These are phyloP conservation scores for Pantherophis alleghaniensis DNA, from an alignment of 2,797 vertebrate genomes.

Conservation along the genomic window DNA sequence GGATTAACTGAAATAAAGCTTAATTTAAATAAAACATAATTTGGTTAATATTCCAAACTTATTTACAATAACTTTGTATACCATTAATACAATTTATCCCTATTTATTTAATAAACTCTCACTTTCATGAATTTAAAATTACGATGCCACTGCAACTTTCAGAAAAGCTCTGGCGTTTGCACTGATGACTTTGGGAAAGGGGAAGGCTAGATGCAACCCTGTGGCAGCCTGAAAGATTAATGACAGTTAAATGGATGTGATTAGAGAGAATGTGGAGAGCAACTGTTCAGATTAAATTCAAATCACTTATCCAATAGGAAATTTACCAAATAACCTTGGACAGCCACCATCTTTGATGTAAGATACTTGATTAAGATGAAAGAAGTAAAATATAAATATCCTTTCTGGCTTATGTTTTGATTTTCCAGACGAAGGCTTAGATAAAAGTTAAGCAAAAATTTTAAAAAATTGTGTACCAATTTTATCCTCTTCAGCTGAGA, in stretches of 20 bases:
- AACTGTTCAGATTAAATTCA: not conserved
- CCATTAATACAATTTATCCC: not conserved
- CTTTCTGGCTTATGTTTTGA: not conserved
- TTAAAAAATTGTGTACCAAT: not conserved
- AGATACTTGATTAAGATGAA: not conserved
- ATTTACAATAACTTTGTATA: not conserved
- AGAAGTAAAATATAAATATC: not conserved
- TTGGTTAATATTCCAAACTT: not conserved
- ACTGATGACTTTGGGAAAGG: not conserved
- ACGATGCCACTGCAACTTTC: not conserved
- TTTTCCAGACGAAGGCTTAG: not conserved
- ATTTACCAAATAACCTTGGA: not conserved
- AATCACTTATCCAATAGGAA: not conserved
- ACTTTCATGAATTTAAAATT: not conserved
- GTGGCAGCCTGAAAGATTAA: not conserved
- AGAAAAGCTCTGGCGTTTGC: not conserved
- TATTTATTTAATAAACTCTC: not conserved
- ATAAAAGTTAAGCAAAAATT: not conserved
- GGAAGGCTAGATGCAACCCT: not conserved
- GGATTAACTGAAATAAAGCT: not conserved
- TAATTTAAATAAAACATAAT: not conserved
- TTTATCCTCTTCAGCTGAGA: slow-evolving; percentile 35
- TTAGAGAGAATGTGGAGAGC: not conserved
- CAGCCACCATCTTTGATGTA: not conserved
- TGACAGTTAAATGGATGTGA: not conserved